Evolutionary conservation across 1,140 invertebrate genomes (phyloP), one percentile per base, ranked within the genome.

Genomic region (Drosophila mauritiana): DNA sequence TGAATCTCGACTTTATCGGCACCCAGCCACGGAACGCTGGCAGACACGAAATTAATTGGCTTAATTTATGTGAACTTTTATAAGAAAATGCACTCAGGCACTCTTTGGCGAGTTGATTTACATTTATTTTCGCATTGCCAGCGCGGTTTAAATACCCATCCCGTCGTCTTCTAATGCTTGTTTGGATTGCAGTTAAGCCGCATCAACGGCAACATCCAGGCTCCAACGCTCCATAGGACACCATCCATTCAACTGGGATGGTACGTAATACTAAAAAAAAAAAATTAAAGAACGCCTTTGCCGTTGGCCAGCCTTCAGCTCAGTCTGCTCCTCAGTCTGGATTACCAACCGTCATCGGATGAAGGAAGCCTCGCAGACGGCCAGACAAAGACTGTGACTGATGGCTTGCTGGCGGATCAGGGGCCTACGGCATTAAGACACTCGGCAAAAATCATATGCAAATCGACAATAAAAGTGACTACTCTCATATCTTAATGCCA

Each of bases 1-100:
- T 84, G 81, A 84, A 84, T 84, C 81, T 80, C 51, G 56, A 85
- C 78, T 84, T 84, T 77, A 85, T 80, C 79, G 81, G 67, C 78
- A 84, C 78, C 54, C 51, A 73, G 54, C 53, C 58, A 73, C 78
- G 68, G 78, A 55, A 70, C 73, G 58, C 63, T 85, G 75, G 73
- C 67, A 65, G 70, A 70, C 73, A 80, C 64, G 68, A 85, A 80
- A 85, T 77, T 84, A 84, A 84, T 84, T 84, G 81, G 78, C 78
- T 85, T 84, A 84, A 84, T 85, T 84, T 85, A 80, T 77, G 78
- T 73, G 51, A 49, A 62, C 72, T 70, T 59, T 52, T 80, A 64
- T 72, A 67, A 72, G 73, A 48, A 84, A 84, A 84, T 55, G 57
- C 57, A 72, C 61, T 72, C 48, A 67, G 58, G 51, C 27, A 34